Evolutionary conservation across 2,113 vertebrate species (phyloP), one percentile per base, ranked within the genome.

Genomic region (Varanus komodoensis): DNA sequence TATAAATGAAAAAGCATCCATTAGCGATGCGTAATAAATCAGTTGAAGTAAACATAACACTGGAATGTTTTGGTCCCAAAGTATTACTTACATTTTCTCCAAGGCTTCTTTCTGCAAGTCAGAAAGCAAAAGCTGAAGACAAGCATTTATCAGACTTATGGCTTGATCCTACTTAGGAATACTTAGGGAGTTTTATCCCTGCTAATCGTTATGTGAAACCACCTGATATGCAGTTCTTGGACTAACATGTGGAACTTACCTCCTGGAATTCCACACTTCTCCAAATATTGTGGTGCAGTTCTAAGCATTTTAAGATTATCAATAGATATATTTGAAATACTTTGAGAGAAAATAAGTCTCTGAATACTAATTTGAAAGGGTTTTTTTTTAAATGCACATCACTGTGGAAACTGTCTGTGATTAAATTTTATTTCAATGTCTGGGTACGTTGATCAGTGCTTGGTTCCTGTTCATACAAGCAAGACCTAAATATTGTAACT

Each of bases 1-100:
- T 82, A 81, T 82, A 73, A 82, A 89, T 89, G 79, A 80, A 82
- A 89, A 80, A 80, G 15, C 67, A 80, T 23, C 50, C 87, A 85
- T 85, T 71, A 86, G 68, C 54, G 15, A 48, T 86, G 84, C 68
- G 71, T 69, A 80, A 57, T 79, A 79, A 90, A 71, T 89, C 89
- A 85, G 64, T 38, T 44, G 61, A 85, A 50, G 74, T 85, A 79
- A 84, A 85, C 74, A 89, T 78, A 85, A 79, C 52, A 73, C 6
- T 50, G 50, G 61, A 69, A 9, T 52, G 67, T 71, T 88, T 81
- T 69, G 32, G 78, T 32, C 23, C 2, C 27, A 3, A 61, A 61
- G 32, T 19, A 82, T 82, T 82, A 57, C 48, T 52, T 68, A 81
- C 34, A 21, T 84, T 48, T 57, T 78, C 27, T 32, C 1, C 29